Evolutionary conservation across 2,797 vertebrate genomes (phyloP).

Genomic region (Pristis pectinata): DNA sequence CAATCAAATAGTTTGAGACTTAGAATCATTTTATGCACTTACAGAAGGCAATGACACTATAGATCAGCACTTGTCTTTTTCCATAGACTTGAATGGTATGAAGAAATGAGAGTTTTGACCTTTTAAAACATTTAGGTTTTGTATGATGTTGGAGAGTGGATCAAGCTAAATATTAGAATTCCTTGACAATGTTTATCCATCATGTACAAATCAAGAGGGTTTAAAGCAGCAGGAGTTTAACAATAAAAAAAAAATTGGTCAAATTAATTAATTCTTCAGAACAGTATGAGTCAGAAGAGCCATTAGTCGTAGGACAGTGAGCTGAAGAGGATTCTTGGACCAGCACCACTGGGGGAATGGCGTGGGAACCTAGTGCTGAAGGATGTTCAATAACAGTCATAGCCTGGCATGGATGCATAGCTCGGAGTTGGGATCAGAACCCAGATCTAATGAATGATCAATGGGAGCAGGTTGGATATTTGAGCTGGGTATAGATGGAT

Average conservation of each 20-base stretch:
- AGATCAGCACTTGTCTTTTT: neutral
- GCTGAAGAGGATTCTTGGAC: too few relatives aligned
- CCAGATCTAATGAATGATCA: too few relatives aligned
- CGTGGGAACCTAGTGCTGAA: too few relatives aligned
- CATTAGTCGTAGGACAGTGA: too few relatives aligned
- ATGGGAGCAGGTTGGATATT: too few relatives aligned
- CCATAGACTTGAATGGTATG: neutral
- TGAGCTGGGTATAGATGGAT: too few relatives aligned
- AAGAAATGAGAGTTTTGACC: neutral
- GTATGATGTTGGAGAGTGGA: neutral
- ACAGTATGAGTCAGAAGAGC: too few relatives aligned
- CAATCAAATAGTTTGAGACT: neutral
- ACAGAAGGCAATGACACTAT: neutral
- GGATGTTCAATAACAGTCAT: too few relatives aligned
- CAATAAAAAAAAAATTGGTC: neutral
- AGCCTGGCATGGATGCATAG: too few relatives aligned
- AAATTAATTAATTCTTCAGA: too few relatives aligned
- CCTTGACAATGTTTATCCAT: neutral
- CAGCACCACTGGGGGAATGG: too few relatives aligned
- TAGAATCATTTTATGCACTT: neutral
- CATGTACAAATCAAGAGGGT: neutral
- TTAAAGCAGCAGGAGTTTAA: neutral
- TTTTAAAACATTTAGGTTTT: neutral
- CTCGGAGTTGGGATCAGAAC: too few relatives aligned
- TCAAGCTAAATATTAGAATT: neutral